Percentiles rank a stretch among this genome's conserved stretches.
Conservation (phyloP, 2,113 vertebrate species). For the Petaurus breviceps region DNA sequence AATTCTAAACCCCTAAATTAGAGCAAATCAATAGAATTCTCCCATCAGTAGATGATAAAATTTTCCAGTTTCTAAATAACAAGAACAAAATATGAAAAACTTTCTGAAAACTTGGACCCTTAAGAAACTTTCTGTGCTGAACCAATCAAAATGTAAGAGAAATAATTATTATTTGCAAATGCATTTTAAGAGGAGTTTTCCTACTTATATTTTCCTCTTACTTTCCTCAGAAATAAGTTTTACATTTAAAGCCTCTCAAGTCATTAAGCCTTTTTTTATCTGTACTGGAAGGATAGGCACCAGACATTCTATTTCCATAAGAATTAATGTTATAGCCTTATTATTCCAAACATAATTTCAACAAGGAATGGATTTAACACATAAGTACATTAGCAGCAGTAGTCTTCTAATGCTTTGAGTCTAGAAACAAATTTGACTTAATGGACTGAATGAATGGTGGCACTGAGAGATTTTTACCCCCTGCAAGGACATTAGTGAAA, state of each 20-base stretch:
- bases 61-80: slow-evolving; percentile 6
- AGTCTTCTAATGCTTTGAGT: background rate
- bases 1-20: background rate
- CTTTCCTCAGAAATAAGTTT: slow-evolving; percentile 19
- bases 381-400: slow-evolving; percentile 12
- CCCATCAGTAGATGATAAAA: background rate
- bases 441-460: background rate
- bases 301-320: background rate
- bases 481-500: slow-evolving; percentile 38
- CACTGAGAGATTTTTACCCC: background rate
- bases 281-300: slow-evolving; percentile 1
- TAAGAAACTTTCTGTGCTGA: background rate
- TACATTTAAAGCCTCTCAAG: slow-evolving; percentile 19
- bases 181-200: background rate
- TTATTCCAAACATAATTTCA: slow-evolving; percentile 41
- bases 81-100: background rate
- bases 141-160: background rate
- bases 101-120: background rate
- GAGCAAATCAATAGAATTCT: background rate
- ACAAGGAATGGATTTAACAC: slow-evolving; percentile 40
- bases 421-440: slow-evolving; percentile 52
- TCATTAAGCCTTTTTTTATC: slow-evolving; percentile 1
- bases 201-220: background rate
- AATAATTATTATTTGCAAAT: background rate
- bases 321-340: slow-evolving; percentile 13